Evolutionary conservation across 1,140 invertebrate genomes (phyloP), one percentile per base, ranked within the genome.

Genomic region (Drosophila burlai): DNA sequence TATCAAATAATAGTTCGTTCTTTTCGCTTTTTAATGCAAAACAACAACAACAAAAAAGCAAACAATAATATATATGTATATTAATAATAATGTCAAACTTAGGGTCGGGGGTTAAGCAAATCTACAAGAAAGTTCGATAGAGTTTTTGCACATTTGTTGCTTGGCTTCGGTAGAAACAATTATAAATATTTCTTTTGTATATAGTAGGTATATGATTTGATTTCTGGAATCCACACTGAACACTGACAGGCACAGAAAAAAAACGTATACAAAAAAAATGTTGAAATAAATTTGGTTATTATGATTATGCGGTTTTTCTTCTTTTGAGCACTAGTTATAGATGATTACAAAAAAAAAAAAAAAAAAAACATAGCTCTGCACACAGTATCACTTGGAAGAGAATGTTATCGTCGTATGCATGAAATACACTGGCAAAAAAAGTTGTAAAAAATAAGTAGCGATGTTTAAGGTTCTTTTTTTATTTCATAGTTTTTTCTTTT

Each of bases 11-110:
- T 46, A 50, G 29, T 49, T 73, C 50, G 10, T 52, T 49, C 46
- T 18, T 21, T 21, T 45, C 9, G 21, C 10, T 46, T 50, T 24
- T 57, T 49, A 57, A 59, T 52, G 55, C 40, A 77, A 86, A 86
- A 68, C 83, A 86, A 86, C 77, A 84, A 81, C 54, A 82, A 80
- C 65, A 71, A 47, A 61, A 69, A 43, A 45, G 54, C 69, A 43
- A 67, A 63, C 21, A 47, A 34, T 38, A 62, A 58, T 9, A 58
- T 9, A 8, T 21, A 24, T 63, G 66, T 38, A 42, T 46, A 47
- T 18, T 40, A 15, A 50, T 29, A 67, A 71, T 2, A 54, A 50
- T 31, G 31, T 60, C 7, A 62, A 64, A 69, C 38, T 24, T 54
- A 47, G 65, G 76, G 72, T 65, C 24, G 24, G 24, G 52, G 40